Evolutionary conservation across 2,888 invertebrate species (phyloP), one percentile per base, ranked within the genome.

Genomic region (Sipha maydis): DNA sequence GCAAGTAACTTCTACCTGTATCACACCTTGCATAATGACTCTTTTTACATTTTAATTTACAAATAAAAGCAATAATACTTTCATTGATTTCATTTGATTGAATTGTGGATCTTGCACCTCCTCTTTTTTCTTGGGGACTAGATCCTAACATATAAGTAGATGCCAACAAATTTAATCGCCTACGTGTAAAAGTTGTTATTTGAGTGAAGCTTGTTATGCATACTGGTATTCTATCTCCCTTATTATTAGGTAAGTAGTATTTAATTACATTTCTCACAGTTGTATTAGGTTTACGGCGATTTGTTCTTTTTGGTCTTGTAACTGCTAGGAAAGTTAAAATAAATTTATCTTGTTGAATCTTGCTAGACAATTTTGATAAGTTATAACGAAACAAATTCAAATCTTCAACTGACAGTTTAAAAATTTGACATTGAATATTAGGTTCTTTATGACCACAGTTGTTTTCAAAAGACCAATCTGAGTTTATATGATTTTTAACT

Each of bases 341-440:
- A 54, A 54, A 54, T 54, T 7, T 54, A 54, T 54, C 54, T 54
- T 54, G 54, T 54, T 54, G 54, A 54, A 54, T 54, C 54, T 54
- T 9, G 54, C 54, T 54, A 54, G 54, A 54, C 54, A 54, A 54
- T 54, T 54, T 54, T 54, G 71, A 71, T 71, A 71, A 71, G 31
- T 71, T 71, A 71, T 71, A 71, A 71, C 71, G 71, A 31, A 71
- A 71, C 71, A 71, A 71, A 71, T 71, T 71, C 71, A 71, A 71
- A 71, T 71, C 17, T 71, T 71, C 31, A 71, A 71, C 28, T 71
- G 31, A 17, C 31, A 71, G 71, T 71, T 71, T 71, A 71, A 71
- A 71, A 71, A 71, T 71, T 71, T 71, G 71, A 71, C 71, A 71
- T 71, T 71, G 71, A 71, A 17, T 71, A 71, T 71, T 69, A 69